Conservation (phyloP, 1,140 invertebrate genomes). For the Euglossa dilemma region DNA sequence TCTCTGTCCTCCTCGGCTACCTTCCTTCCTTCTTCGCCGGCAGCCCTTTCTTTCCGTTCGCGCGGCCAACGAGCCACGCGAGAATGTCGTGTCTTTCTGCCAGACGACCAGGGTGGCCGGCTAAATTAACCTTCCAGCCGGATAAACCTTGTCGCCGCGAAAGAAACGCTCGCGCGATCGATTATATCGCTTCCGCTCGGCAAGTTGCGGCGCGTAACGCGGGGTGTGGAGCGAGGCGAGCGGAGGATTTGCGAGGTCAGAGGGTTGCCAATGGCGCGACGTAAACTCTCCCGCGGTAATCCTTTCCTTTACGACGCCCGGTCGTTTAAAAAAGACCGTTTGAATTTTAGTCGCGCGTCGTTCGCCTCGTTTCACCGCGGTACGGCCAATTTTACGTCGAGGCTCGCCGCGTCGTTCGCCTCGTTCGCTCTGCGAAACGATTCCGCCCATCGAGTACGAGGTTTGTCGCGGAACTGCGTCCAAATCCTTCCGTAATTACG, state of each 20-base stretch:
- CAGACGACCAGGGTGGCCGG: constrained; percentile 58
- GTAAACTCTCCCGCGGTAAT: neutral
- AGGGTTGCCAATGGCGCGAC: no score
- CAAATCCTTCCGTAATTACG: neutral
- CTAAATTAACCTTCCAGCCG: constrained; percentile 50
- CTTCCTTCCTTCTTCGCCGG: neutral
- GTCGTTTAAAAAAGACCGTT: neutral
- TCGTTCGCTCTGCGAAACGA: neutral
- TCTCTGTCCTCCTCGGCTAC: neutral
- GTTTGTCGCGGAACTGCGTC: neutral
- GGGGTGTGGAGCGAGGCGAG: neutral
- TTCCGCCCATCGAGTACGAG: neutral
- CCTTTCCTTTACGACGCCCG: neutral
- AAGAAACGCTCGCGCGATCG: constrained; percentile 33
- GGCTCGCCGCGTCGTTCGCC: neutral
- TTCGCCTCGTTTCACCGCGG: neutral
- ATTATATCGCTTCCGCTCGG: neutral
- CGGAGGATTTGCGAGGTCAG: neutral
- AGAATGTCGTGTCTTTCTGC: constrained; percentile 56
- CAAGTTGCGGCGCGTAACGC: neutral
- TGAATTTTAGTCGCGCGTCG: constrained; percentile 16
- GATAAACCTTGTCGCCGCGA: constrained; percentile 31
- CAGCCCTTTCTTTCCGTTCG: constrained; percentile 33
- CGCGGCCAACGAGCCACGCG: constrained; percentile 45
- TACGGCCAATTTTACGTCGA: constrained; percentile 18